Base-by-base conservation (phyloP, 2,797 vertebrate genomes). In the Pteropus rufus region DNA sequence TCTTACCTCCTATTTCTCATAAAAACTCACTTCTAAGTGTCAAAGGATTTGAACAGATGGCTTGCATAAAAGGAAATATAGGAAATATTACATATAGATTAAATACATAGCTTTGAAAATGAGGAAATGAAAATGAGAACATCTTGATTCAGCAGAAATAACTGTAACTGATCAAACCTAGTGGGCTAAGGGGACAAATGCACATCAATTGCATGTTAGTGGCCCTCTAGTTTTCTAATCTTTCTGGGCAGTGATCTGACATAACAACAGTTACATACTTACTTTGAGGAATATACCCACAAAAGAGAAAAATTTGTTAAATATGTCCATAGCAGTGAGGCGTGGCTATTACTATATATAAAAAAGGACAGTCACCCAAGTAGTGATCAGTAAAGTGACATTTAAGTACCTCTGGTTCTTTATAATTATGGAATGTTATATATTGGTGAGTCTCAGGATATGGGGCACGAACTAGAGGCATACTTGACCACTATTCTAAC, bases 81-180 rank as follows among this genome's bases (percentile, higher is more conserved):
- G 31, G 41, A 69, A 81, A 18, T 58, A 46, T 93, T 82, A 67
- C 11, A 64, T 82, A 3, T 65, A 82, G 34, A 86, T 86, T 60
- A 89, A 80, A 79, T 88, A 39, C 0, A 14, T 31, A 54, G 29
- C 10, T 60, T 95, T 72, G 62, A 89, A 92, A 86, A 67, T 86
- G 75, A 93, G 69, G 70, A 85, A 60, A 69, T 36, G 64, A 70
- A 79, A 82, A 64, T 70, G 54, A 67, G 96, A 96, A 64, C 69
- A 86, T 34, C 9, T 31, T 29, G 64, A 44, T 60, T 95, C 81
- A 81, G 54, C 44, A 93, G 46, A 87, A 92, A 19, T 31, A 69
- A 58, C 52, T 88, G 5, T 41, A 85, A 39, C 12, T 39, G 26
- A 46, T 49, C 44, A 75, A 26, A 16, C 29, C 9, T 23, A 24